phyloP scores from a whole-genome alignment of 2,888 invertebrate genomes.

The Chrysodeixis includens region DNA sequence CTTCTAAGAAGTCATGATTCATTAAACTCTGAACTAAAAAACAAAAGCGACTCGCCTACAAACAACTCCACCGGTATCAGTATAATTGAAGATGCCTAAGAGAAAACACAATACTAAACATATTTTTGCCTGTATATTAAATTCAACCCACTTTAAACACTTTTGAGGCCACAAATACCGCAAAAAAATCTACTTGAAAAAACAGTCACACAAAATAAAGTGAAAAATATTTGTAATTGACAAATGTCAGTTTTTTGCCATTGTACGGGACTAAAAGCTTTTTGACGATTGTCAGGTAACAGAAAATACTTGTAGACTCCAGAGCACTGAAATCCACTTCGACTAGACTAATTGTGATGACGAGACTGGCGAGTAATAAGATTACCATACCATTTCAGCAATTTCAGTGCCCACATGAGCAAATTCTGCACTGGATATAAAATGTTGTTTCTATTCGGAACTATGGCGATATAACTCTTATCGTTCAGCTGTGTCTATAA shows the following conservation, averaged over 20 bases:
- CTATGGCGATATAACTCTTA: not conserved
- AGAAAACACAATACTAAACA: no score
- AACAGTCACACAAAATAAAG: no score
- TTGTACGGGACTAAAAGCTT: not conserved
- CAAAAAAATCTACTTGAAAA: no score
- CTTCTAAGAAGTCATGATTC: no score
- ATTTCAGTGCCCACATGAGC: not conserved
- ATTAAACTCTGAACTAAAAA: no score
- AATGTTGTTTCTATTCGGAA: not conserved
- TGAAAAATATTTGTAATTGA: no score
- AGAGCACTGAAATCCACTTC: slow-evolving; percentile 14
- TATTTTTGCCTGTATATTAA: no score
- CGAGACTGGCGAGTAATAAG: slow-evolving; percentile 1
- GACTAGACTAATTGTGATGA: slow-evolving; percentile 1
- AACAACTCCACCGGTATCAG: no score
- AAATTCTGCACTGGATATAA: not conserved
- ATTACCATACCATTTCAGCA: not conserved
- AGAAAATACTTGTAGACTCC: not conserved
- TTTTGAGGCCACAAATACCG: no score
- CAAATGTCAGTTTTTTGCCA: not conserved
- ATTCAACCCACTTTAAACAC: no score
- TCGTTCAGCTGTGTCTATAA: not conserved
- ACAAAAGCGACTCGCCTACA: no score
- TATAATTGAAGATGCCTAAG: no score
- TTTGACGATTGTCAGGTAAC: not conserved